Percentiles rank a stretch among this genome's conserved stretches.
These are phyloP conservation scores for Grapholita molesta DNA, from an alignment of 1,140 invertebrate species.

Conservation along the genomic window DNA sequence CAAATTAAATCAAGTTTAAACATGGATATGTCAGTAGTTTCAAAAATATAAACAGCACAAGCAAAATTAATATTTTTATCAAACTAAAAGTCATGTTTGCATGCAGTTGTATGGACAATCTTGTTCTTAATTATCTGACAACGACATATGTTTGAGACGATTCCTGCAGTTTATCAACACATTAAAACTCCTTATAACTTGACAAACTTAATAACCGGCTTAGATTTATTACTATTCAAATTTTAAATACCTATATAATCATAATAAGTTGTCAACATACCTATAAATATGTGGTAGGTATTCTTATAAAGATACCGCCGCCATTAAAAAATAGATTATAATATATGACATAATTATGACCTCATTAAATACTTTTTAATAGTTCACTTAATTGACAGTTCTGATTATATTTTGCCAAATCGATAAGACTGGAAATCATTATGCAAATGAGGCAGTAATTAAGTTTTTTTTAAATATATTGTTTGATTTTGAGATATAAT, in stretches of 20 bases:
- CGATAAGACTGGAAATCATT: background rate
- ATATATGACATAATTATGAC: constrained; percentile 12
- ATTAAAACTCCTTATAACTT: background rate
- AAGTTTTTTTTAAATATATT: background rate
- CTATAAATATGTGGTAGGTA: background rate
- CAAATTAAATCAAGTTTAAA: no score
- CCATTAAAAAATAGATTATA: background rate
- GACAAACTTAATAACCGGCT: background rate
- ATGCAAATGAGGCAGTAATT: constrained; percentile 8
- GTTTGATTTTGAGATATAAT: constrained; percentile 13
- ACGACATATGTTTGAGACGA: no score
- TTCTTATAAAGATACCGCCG: background rate
- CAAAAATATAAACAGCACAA: no score
- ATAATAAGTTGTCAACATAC: background rate
- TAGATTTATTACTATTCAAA: background rate
- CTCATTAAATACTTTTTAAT: background rate
- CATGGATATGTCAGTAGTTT: no score
- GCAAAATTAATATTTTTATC: no score
- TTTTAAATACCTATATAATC: background rate
- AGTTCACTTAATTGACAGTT: constrained; percentile 5
- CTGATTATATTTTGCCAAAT: constrained; percentile 7
- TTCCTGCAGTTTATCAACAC: no score
- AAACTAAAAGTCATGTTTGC: no score
- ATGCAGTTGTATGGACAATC: no score
- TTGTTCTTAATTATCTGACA: no score